Percentiles rank a stretch among this genome's conserved stretches.
These are phyloP conservation scores for Mythimna impura DNA, from an alignment of 2,888 invertebrate genomes.

Conservation along the genomic window DNA sequence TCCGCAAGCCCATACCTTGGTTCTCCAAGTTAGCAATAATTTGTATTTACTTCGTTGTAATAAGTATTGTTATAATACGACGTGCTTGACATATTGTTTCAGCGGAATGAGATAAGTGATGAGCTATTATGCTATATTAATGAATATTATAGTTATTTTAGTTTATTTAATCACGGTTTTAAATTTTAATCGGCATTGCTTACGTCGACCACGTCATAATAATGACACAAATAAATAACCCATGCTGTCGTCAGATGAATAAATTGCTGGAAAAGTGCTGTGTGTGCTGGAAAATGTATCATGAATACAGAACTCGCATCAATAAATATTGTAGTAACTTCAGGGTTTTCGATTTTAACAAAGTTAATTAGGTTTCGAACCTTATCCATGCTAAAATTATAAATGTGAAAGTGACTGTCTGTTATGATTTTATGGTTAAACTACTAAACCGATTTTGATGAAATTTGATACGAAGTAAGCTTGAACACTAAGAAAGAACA, in stretches of 20 bases:
- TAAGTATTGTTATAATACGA: neutral
- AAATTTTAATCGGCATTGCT: neutral
- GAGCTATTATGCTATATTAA: neutral
- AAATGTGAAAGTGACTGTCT: too few relatives aligned
- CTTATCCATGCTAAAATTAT: too few relatives aligned
- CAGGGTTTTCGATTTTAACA: neutral
- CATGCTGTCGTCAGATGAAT: neutral
- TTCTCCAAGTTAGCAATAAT: neutral
- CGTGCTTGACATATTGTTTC: constrained; percentile 9
- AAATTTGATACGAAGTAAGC: too few relatives aligned
- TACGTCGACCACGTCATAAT: neutral
- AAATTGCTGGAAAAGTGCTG: neutral
- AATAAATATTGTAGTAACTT: neutral
- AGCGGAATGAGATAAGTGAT: constrained; percentile 11
- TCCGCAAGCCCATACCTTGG: too few relatives aligned
- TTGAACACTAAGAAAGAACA: too few relatives aligned
- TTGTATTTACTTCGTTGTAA: neutral
- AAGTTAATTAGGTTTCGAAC: neutral
- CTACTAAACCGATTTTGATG: too few relatives aligned
- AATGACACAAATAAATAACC: neutral
- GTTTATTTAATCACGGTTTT: neutral
- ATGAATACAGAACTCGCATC: neutral
- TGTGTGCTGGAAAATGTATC: neutral
- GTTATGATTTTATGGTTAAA: too few relatives aligned
- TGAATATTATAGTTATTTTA: neutral